These are phyloP conservation scores for Subanguina moxae DNA, from an alignment of 1,140 invertebrate genomes.

Conservation along the genomic window DNA sequence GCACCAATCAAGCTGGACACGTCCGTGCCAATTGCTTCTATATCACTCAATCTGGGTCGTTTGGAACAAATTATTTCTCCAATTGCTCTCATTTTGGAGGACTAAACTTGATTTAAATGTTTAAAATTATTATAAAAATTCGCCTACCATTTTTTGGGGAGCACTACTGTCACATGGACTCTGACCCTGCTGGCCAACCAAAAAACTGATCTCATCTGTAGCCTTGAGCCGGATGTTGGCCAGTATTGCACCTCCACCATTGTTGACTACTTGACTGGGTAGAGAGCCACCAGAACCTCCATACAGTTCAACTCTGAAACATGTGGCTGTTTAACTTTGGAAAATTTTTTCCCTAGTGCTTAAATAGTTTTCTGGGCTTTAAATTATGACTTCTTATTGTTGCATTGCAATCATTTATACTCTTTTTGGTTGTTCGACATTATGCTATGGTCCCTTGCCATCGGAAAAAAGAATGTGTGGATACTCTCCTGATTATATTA, in stretches of 20 bases:
- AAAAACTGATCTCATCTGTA: conserved; percentile 30
- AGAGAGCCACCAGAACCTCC: conserved; percentile 38
- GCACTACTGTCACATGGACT: conserved; percentile 24
- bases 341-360: too few relatives aligned
- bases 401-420: too few relatives aligned
- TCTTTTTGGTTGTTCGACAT: too few relatives aligned
- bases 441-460: too few relatives aligned
- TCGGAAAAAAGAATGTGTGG: too few relatives aligned
- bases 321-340: neutral
- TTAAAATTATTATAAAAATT: neutral
- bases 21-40: neutral
- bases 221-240: conserved; percentile 27
- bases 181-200: conserved; percentile 26
- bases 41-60: conserved; percentile 8
- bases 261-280: neutral
- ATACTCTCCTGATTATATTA: too few relatives aligned
- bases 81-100: conserved; percentile 1
- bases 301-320: conserved; percentile 33
- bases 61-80: neutral
- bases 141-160: conserved; percentile 3
- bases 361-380: too few relatives aligned
- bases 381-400: too few relatives aligned
- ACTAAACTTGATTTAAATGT: neutral
- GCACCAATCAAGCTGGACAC: conserved; percentile 13
- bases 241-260: conserved; percentile 23